phyloP scores from a whole-genome alignment of 2,113 vertebrate species.

The Alexandromys fortis region DNA sequence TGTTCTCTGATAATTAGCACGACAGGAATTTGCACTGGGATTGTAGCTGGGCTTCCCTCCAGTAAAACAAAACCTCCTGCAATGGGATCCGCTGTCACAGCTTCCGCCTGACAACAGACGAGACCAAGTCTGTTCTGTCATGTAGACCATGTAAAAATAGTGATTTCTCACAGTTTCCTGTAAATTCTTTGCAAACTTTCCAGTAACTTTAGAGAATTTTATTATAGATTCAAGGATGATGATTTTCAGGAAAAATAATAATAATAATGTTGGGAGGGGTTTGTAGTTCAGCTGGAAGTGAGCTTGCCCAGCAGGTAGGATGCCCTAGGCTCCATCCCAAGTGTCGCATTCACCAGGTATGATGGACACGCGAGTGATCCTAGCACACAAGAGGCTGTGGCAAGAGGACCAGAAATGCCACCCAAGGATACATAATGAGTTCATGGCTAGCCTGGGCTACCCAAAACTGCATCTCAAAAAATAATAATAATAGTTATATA shows the following conservation, averaged over 20 bases:
- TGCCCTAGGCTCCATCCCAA: background rate
- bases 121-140: background rate
- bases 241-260: background rate
- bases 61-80: constrained; percentile 51
- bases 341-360: background rate
- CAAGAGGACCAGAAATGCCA: background rate
- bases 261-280: background rate
- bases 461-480: background rate
- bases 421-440: background rate
- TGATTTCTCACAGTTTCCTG: background rate
- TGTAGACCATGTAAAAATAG: background rate
- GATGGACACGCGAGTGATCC: background rate
- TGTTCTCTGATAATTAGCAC: constrained; percentile 17
- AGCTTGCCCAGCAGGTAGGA: background rate
- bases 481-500: background rate
- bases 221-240: background rate
- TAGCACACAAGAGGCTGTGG: background rate
- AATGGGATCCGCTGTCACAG: background rate
- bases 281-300: background rate
- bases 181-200: constrained; percentile 16
- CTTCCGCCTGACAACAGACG: background rate
- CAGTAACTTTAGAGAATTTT: constrained; percentile 32
- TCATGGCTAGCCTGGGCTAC: background rate
- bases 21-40: constrained; percentile 47
- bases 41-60: constrained; percentile 41